These are phyloP conservation scores for Notocelia uddmanniana DNA, from an alignment of 2,888 invertebrate species.

Conservation along the genomic window DNA sequence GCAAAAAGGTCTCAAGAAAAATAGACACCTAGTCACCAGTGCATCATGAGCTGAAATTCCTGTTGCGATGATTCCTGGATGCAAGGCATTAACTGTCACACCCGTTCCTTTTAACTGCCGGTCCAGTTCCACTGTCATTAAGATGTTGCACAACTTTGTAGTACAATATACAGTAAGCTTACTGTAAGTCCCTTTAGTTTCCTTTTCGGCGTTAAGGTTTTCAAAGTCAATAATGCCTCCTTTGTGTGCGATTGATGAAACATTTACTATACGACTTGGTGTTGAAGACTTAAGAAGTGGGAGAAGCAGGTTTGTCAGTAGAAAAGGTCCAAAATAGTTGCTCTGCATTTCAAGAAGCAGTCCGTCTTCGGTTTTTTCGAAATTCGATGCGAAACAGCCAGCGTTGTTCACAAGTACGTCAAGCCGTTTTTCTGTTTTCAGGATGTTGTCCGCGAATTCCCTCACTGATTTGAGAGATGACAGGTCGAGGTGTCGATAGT, in stretches of 20 bases:
- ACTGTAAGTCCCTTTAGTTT: conserved; percentile 46
- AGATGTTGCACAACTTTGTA: conserved; percentile 85
- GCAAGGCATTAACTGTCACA: conserved; percentile 91
- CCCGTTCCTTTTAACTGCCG: conserved; percentile 88
- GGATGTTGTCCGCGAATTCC: conserved; percentile 86
- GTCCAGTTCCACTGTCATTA: conserved; percentile 89
- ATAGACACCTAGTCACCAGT: conserved; percentile 52
- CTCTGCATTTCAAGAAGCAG: conserved; percentile 84
- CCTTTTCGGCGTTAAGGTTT: conserved; percentile 58
- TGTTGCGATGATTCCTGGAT: conserved; percentile 92
- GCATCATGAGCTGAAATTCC: conserved; percentile 73
- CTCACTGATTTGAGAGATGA: conserved; percentile 84
- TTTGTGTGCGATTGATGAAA: conserved; percentile 81
- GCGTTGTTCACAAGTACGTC: conserved; percentile 88
- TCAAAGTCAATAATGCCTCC: conserved; percentile 51
- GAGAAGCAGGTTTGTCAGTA: conserved; percentile 85
- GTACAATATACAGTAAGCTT: conserved; percentile 54
- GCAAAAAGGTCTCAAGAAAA: conserved; percentile 24
- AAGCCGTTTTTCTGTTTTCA: conserved; percentile 79
- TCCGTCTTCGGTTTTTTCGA: conserved; percentile 81
- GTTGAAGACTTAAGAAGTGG: conserved; percentile 62
- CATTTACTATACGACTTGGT: conserved; percentile 75
- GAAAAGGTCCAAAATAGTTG: conserved; percentile 86
- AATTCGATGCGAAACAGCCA: conserved; percentile 71
- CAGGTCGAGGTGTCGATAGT: conserved; percentile 78